Evolutionary conservation across 2,888 invertebrate species (phyloP), one percentile per base, ranked within the genome.

Genomic region (Stomorhina lunata): DNA sequence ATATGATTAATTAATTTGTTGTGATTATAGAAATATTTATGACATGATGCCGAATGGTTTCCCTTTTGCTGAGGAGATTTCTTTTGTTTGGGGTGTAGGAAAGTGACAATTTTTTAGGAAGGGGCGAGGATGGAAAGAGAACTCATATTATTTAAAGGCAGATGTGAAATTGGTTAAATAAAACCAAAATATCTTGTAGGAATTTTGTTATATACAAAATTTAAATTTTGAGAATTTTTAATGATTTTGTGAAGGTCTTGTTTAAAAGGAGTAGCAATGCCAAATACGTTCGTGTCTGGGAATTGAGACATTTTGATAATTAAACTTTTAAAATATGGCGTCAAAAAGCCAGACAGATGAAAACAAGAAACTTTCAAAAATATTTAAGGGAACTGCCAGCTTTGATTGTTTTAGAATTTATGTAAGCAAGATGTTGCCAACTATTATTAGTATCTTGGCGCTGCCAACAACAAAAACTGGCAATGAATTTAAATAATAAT

Each of bases 1-100:
- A n/a, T n/a, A 68, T 81, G 81, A 81, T 78, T 72, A 81, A 81
- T 81, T 81, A 81, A 81, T 81, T 77, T 78, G 72, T 78, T 72
- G 68, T 81, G 77, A 77, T 73, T 65, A 63, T 63, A 55, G 66
- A 50, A 73, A 65, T 75, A 65, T 75, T 75, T 75, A 75, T 75
- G 75, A 75, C 65, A 66, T 75, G 65, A 25, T 45, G 55, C 37
- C 48, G 37, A 45, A 17, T 17, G 5, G 40, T 57, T 66, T 53
- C 40, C 27, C 40, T 34, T 59, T 75, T 66, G 12, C 43, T 43
- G 29, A n/a, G n/a, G n/a, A n/a, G n/a, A n/a, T 61, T 37, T 2
- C 1, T 48, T 66, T 32, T 29, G 15, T 5, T 59, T 40, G 25
- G 45, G 59, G 34, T 25, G 27, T 72, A n/a, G n/a, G n/a, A n/a